Evolutionary conservation across 2,113 vertebrate genomes (phyloP).

Genomic region (Corydoras sp.): DNA sequence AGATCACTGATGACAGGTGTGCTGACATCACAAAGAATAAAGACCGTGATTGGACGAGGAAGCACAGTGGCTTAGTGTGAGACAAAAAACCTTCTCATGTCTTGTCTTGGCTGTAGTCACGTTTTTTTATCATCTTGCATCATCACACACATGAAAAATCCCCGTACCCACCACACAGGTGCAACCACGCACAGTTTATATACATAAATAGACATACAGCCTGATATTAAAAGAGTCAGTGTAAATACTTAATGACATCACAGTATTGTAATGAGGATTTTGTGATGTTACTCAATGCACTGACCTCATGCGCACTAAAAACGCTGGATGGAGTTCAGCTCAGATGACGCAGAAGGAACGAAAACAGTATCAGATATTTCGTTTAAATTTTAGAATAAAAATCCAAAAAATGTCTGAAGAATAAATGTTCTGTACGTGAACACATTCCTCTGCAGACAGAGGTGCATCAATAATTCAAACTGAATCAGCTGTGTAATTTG

Average conservation of each 20-base stretch:
- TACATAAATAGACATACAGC: background rate
- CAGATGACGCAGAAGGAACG: background rate
- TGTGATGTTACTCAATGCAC: too few species aligned
- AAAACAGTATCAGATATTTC: background rate
- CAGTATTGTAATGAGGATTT: too few species aligned
- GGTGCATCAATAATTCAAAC: too few species aligned
- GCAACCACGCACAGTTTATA: conserved; percentile 40
- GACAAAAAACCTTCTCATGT: conserved; percentile 34
- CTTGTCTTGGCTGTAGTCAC: conserved; percentile 12
- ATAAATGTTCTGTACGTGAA: too few species aligned
- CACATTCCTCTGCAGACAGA: too few species aligned
- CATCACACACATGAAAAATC: conserved; percentile 43
- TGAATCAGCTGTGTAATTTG: too few species aligned
- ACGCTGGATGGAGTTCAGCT: too few species aligned
- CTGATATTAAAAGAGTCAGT: too few species aligned
- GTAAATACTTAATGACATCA: too few species aligned
- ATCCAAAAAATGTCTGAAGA: too few species aligned
- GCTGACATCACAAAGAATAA: conserved; percentile 29
- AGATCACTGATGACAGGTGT: conserved; percentile 14
- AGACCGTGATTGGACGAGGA: conserved; percentile 16
- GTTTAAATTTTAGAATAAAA: too few species aligned
- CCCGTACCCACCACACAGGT: conserved; percentile 46
- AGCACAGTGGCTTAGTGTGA: conserved; percentile 11
- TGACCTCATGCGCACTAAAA: too few species aligned
- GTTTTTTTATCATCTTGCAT: conserved; percentile 43